phyloP scores from a whole-genome alignment of 1,140 invertebrate species.

The Mactra quadrangularis region DNA sequence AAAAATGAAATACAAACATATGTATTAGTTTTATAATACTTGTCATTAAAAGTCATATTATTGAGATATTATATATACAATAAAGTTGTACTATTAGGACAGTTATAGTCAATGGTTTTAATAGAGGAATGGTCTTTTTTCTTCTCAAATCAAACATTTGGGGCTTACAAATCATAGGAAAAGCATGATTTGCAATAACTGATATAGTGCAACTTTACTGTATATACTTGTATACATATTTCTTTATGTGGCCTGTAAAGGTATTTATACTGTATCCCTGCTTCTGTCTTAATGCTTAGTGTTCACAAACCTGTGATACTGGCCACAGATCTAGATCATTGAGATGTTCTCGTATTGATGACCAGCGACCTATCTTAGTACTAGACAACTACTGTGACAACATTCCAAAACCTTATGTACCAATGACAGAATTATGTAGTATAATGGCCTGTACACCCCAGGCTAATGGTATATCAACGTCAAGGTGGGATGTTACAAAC shows the following conservation, averaged over 20 bases:
- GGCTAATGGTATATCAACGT: background rate
- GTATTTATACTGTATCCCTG: no score
- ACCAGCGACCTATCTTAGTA: slow-evolving; percentile 49
- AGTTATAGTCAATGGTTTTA: no score
- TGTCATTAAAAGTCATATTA: no score
- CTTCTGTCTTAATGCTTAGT: slow-evolving; percentile 66
- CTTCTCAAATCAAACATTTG: no score
- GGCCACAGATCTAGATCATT: slow-evolving; percentile 65
- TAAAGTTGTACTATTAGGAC: no score
- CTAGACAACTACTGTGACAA: slow-evolving; percentile 59
- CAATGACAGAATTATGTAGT: slow-evolving; percentile 64
- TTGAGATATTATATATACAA: no score
- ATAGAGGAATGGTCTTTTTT: no score
- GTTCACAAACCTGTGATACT: slow-evolving; percentile 71
- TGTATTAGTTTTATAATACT: no score
- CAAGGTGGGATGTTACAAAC: slow-evolving; percentile 62
- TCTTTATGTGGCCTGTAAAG: no score
- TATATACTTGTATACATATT: no score
- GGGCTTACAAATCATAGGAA: no score
- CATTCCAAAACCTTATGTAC: slow-evolving; percentile 60
- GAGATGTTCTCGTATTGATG: slow-evolving; percentile 65
- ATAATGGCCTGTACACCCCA: slow-evolving; percentile 63
- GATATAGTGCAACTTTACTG: background rate
- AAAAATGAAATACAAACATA: no score
- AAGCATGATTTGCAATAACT: background rate